Percentiles rank a stretch among this genome's conserved stretches.
Evolutionary conservation across 2,113 vertebrate species (phyloP).

Genomic region (Chlamydotis undulata): DNA sequence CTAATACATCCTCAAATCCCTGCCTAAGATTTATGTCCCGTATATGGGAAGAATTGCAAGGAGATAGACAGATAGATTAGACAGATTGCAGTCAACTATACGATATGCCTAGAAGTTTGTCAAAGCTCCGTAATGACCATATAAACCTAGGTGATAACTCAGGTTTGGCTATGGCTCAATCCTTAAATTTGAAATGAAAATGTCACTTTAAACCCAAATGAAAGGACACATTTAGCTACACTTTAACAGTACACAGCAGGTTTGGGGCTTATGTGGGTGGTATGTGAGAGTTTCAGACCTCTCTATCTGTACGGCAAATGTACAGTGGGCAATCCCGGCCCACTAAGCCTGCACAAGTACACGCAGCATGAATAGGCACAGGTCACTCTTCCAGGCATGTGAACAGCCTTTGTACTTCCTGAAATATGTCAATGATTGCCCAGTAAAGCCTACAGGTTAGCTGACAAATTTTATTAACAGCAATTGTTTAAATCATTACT

Average conservation of each 20-base stretch:
- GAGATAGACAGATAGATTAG: slow-evolving; percentile 68
- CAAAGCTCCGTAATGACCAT: slow-evolving; percentile 49
- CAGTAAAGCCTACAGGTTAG: not conserved
- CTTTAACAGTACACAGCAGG: not conserved
- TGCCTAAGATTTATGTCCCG: slow-evolving; percentile 61
- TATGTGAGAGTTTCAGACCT: not conserved
- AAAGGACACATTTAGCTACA: not conserved
- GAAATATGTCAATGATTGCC: not conserved
- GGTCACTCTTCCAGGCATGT: not conserved
- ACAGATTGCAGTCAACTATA: slow-evolving; percentile 14
- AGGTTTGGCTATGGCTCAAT: slow-evolving; percentile 26
- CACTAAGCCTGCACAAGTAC: not conserved
- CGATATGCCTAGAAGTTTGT: slow-evolving; percentile 53
- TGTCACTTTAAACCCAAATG: slow-evolving; percentile 23
- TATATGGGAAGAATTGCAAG: slow-evolving; percentile 60
- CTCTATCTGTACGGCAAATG: not conserved
- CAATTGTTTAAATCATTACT: not conserved
- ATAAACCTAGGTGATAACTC: slow-evolving; percentile 50
- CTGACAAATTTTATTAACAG: not conserved
- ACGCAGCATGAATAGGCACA: not conserved
- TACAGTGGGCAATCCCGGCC: not conserved
- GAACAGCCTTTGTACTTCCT: not conserved
- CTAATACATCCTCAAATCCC: slow-evolving; percentile 69
- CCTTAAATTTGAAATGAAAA: slow-evolving; percentile 36
- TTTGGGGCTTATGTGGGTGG: not conserved